Conservation (phyloP, 2,797 vertebrate genomes). For the Clarias fuscus region DNA sequence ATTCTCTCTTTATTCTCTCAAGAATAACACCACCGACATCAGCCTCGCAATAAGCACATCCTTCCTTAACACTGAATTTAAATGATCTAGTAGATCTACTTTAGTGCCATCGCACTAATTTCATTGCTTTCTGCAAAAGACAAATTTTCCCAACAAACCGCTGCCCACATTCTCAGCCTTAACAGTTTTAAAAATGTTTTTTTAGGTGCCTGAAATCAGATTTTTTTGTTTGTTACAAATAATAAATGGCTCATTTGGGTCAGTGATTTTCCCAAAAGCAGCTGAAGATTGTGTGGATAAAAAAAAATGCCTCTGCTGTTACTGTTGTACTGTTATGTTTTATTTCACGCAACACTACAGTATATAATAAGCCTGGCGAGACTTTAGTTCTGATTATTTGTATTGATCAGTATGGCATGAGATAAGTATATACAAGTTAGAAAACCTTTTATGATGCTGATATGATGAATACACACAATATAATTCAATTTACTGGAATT, state of each 20-base stretch:
- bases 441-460: not conserved
- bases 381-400: not conserved
- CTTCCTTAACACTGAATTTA: not conserved
- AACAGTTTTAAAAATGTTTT: not conserved
- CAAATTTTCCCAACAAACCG: not conserved
- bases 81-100: not conserved
- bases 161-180: not conserved
- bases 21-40: not conserved
- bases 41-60: not conserved
- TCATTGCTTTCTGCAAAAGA: not conserved
- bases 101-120: not conserved
- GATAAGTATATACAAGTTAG: not conserved
- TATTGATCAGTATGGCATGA: not conserved
- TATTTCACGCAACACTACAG: not conserved
- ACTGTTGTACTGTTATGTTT: not conserved
- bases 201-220: not conserved
- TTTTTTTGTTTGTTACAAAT: not conserved
- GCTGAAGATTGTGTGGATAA: not conserved
- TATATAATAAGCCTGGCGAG: not conserved
- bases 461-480: not conserved
- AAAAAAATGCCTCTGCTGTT: not conserved
- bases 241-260: not conserved
- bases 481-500: not conserved
- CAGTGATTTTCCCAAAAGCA: not conserved
- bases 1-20: not conserved